Base-by-base conservation (phyloP, 2,113 vertebrate genomes). In the Leptodactylus fuscus region DNA sequence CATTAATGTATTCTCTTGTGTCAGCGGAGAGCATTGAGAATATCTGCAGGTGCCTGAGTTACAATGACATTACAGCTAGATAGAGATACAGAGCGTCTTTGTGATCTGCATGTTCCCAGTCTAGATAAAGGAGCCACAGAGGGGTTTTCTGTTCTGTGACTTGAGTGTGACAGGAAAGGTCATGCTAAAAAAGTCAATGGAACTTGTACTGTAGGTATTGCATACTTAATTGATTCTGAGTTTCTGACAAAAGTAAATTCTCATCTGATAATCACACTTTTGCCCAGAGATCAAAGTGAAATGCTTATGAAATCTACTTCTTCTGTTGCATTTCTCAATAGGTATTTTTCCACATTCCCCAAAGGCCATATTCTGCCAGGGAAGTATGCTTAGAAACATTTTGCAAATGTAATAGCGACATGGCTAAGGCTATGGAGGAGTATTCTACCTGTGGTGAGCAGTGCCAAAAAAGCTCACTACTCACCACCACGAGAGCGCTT, bases 1-100 rank as follows among this genome's bases (percentile, higher is more conserved):
- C 60, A 75, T 81, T 81, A 75, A 88, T 86, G 60, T 53, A 76
- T 76, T 84, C 53, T 32, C 12, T 65, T 89, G 12, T 22, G 85
- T 79, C 46, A 75, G 83, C 87, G 18, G 1, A 29, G 87, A 85
- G 36, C 80, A 53, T 75, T 79, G 74, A 69, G 22, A 27, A 15
- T 77, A 46, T 38, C 34, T 86, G 49, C 20, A 87, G 84, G 34
- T 83, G 78, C 12, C 73, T 87, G 29, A 44, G 80, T 38, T 76
- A 9, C 82, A 88, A 38, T 77, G 60, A 62, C 27, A 77, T 88
- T 80, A 85, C 83, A 80, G 83, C 76, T 85, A 79, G 79, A 75
- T 80, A 83, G 78, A 67, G 55, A 82, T 48, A 87, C 80, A 81
- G 51, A 73, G 49, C 38, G 27, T 24, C 78, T 81, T 86, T 71